phyloP scores from a whole-genome alignment of 1,140 invertebrate species.

The Stegodyphus dumicola region DNA sequence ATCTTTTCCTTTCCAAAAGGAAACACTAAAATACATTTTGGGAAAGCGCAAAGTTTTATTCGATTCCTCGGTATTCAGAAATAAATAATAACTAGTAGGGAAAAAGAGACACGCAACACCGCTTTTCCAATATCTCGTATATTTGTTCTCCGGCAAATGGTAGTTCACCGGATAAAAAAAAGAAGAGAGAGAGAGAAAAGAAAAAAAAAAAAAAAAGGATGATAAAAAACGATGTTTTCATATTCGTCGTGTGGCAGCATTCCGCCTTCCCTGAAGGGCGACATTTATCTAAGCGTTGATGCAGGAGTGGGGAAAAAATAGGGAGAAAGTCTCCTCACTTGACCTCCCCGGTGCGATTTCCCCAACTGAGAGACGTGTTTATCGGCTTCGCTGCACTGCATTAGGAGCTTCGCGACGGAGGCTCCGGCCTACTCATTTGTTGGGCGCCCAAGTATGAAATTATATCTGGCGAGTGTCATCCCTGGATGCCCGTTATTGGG shows the following conservation, averaged over 20 bases:
- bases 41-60: neutral
- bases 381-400: slow-evolving; percentile 43
- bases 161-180: slow-evolving; percentile 12
- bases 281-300: slow-evolving; percentile 57
- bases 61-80: slow-evolving; percentile 9
- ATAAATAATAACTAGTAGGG: slow-evolving; percentile 54
- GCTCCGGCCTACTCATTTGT: slow-evolving; percentile 38
- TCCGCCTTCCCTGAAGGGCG: slow-evolving; percentile 48
- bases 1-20: no score
- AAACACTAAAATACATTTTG: no score
- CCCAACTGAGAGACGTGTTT: slow-evolving; percentile 24
- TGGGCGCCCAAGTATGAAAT: slow-evolving; percentile 54
- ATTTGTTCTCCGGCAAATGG: slow-evolving; percentile 53
- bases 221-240: slow-evolving; percentile 57
- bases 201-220: slow-evolving; percentile 24
- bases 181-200: neutral
- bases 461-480: slow-evolving; percentile 47
- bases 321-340: slow-evolving; percentile 42
- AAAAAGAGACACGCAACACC: slow-evolving; percentile 51
- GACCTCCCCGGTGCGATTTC: slow-evolving; percentile 13
- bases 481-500: slow-evolving; percentile 43
- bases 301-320: slow-evolving; percentile 33
- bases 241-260: slow-evolving; percentile 50
- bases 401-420: slow-evolving; percentile 5
- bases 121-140: slow-evolving; percentile 58